Evolutionary conservation across 2,888 invertebrate genomes (phyloP), one percentile per base, ranked within the genome.

Genomic region (Margaritifera margaritifera): DNA sequence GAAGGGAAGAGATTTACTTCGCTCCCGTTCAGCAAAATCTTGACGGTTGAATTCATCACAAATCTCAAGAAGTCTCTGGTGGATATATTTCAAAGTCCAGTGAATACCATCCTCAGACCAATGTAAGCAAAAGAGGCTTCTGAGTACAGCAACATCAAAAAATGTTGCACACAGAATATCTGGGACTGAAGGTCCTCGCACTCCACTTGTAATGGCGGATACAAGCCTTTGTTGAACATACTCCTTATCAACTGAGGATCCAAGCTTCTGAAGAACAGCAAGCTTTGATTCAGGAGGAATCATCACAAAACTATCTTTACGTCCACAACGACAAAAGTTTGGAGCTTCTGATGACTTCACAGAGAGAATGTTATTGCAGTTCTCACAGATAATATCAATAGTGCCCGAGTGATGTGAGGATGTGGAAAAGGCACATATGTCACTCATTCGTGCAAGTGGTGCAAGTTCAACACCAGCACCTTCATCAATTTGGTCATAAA

Each of bases 41-140:
- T 87, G 94, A 93, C 76, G 93, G 93, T 5, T 93, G 57, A 93
- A 93, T 84, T 96, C 96, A 86, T 96, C 96, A 81, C 94, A 94
- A 69, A 97, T 95, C 86, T 96, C 96, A 71, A 95, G 92, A 68
- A 97, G 91, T 82, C 97, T 80, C 63, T 87, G 86, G 66, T 89
- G 88, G 59, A 89, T 77, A 74, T 89, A 89, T 59, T 82, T 95
- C 51, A 99, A 91, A 20, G 97, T 97, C 99, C 99, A 99, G 89
- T 95, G 96, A 19, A 99, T 94, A 0, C 99, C 99, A 89, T 99
- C 98, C 88, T 99, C 98, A 87, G 96, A 95, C 99, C 99, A 99
- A 86, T 98, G 97, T 0, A 96, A 93, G 72, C 98, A 95, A 88
- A 99, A 98, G 20, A 99, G 92, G 88, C 99, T 98, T 64, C 99